Evolutionary conservation across 2,888 invertebrate species (phyloP), one percentile per base, ranked within the genome.

Genomic region (Clusia tigrina): DNA sequence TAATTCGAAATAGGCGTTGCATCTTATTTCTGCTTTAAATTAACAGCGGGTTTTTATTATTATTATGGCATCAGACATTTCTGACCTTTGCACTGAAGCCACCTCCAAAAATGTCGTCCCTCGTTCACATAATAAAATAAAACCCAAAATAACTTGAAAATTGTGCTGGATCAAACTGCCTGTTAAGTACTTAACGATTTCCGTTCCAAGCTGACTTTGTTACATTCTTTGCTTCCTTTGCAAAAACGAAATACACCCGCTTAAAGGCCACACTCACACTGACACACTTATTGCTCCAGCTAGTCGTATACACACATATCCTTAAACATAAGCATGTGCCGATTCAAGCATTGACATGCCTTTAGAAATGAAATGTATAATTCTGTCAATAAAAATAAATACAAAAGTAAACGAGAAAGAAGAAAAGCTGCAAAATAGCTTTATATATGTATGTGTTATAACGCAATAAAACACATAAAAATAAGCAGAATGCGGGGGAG

Each of bases 181-280:
- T 72, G 74, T 77, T 78, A 77, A 77, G 77, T 76, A 76, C 76
- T 75, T 77, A 77, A 77, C 76, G 76, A 77, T 77, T 77, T 77
- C 78, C 76, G 76, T 68, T 73, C 54, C 57, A 18, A 55, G 55
- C 53, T n/a, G n/a, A n/a, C n/a, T n/a, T n/a, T n/a, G 9, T 42
- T 32, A 6, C 6, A 32, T 32, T 42, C 42, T 48, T 48, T 48
- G 48, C 15, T 48, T 22, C 48, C 20, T 15, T 22, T 48, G 3
- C 48, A 22, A 20, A 42, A 42, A 42, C 9, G n/a, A n/a, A 42
- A 42, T 6, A n/a, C n/a, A 42, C 42, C 6, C 9, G n/a, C 42
- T 6, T 3, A 6, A 42, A 42, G n/a, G 3, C 9, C n/a, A 15
- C 42, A 42, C 42, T 15, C n/a, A 42, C 42, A 42, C 20, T 20